Evolutionary conservation across 92 coral and sea anemone genomes (phyloP).

Genomic region (Paragorgia papillata): DNA sequence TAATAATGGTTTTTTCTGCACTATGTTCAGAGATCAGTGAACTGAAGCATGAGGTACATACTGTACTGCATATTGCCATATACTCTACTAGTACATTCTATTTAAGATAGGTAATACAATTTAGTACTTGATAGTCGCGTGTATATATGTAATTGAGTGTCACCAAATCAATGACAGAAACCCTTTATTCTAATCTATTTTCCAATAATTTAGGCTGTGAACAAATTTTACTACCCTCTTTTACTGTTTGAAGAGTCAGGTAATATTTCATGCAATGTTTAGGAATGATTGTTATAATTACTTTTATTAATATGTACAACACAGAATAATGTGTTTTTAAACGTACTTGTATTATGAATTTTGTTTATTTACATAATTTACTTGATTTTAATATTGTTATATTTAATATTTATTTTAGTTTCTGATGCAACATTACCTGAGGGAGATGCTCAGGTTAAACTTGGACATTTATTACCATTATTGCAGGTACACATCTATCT

Average conservation of each 20-base stretch:
- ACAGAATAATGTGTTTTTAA: no score
- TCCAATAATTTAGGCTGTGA: constrained; percentile 83
- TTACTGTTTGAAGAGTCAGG: constrained; percentile 98
- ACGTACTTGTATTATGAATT: no score
- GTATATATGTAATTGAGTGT: background rate
- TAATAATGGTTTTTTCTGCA: constrained; percentile 90
- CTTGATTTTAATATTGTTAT: no score
- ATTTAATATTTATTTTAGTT: constrained; percentile 54
- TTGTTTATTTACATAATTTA: no score
- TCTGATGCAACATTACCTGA: constrained; percentile 84
- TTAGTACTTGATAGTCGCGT: no score
- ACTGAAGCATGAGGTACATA: constrained; percentile 84
- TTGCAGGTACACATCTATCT: constrained; percentile 86
- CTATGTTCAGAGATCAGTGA: constrained; percentile 89
- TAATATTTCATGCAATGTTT: constrained; percentile 38
- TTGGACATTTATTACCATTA: constrained; percentile 78
- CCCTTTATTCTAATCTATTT: no score
- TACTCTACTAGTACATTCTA: no score
- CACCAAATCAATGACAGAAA: background rate
- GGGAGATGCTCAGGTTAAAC: constrained; percentile 89
- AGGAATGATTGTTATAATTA: no score
- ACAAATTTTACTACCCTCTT: constrained; percentile 78
- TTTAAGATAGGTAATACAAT: no score
- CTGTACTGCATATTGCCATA: background rate
- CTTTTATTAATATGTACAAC: no score